phyloP scores from a whole-genome alignment of 2,888 invertebrate species.

The Villa cingulata region DNA sequence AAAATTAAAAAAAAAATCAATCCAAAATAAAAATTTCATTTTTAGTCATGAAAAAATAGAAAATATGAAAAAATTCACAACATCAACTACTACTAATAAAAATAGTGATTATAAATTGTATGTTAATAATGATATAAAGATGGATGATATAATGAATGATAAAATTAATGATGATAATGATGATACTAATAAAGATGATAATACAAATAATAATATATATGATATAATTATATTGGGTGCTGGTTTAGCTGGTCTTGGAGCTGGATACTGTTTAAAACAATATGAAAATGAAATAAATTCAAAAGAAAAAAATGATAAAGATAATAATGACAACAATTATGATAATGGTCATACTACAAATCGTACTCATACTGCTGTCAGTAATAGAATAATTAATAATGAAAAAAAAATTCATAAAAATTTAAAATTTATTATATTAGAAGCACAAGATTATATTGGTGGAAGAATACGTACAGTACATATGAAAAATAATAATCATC shows the following conservation, averaged over 20 bases:
- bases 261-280: conserved; percentile 11
- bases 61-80: too few species aligned
- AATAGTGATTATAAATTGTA: too few species aligned
- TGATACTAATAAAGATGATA: background rate
- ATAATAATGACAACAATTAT: too few species aligned
- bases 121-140: background rate
- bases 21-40: too few species aligned
- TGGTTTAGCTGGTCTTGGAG: conserved; percentile 20
- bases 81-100: too few species aligned
- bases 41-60: too few species aligned
- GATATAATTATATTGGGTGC: conserved; percentile 19
- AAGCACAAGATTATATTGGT: conserved; percentile 44
- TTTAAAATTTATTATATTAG: conserved; percentile 38
- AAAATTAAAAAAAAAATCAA: too few species aligned
- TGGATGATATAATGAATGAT: background rate
- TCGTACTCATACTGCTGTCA: too few species aligned
- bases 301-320: too few species aligned
- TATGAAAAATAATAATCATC: background rate
- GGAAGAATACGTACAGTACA: conserved; percentile 38
- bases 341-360: too few species aligned
- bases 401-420: background rate
- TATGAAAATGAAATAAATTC: background rate
- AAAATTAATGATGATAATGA: background rate
- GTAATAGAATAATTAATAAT: too few species aligned
- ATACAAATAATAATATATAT: background rate